These are phyloP conservation scores for Neotragus moschatus DNA, from an alignment of 2,113 vertebrate species.

Conservation along the genomic window DNA sequence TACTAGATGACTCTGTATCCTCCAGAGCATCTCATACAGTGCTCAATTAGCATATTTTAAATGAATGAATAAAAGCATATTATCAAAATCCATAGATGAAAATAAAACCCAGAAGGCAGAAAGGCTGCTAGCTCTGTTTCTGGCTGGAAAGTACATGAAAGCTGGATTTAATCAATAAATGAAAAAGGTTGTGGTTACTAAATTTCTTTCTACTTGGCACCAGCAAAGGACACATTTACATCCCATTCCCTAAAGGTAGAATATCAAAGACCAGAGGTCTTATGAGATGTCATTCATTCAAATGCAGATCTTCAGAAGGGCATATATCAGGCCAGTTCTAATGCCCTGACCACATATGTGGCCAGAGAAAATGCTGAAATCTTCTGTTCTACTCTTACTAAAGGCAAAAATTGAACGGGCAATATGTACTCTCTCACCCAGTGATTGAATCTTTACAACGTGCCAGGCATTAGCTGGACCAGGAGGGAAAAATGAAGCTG, in stretches of 20 bases:
- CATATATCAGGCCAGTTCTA: neutral
- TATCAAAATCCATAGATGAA: neutral
- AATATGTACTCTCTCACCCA: neutral
- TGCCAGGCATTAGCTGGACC: neutral
- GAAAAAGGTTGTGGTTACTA: conserved; percentile 10
- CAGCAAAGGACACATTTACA: conserved; percentile 61
- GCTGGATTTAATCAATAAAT: conserved; percentile 51
- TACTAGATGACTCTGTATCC: neutral
- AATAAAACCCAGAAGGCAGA: conserved; percentile 20
- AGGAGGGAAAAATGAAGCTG: neutral
- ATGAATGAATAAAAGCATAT: neutral
- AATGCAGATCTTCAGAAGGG: conserved; percentile 24
- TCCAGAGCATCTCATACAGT: neutral
- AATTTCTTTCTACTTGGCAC: conserved; percentile 5
- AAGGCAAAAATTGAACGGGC: neutral
- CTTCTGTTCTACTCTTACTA: neutral
- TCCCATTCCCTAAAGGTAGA: conserved; percentile 35
- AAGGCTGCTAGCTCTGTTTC: neutral
- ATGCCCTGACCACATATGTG: neutral
- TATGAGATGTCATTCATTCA: neutral
- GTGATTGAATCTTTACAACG: neutral
- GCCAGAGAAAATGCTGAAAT: neutral
- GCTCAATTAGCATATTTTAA: neutral
- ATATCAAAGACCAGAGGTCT: conserved; percentile 28
- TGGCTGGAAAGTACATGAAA: conserved; percentile 27